Evolutionary conservation across 2,113 vertebrate species (phyloP).

Genomic region (Piaya cayana): DNA sequence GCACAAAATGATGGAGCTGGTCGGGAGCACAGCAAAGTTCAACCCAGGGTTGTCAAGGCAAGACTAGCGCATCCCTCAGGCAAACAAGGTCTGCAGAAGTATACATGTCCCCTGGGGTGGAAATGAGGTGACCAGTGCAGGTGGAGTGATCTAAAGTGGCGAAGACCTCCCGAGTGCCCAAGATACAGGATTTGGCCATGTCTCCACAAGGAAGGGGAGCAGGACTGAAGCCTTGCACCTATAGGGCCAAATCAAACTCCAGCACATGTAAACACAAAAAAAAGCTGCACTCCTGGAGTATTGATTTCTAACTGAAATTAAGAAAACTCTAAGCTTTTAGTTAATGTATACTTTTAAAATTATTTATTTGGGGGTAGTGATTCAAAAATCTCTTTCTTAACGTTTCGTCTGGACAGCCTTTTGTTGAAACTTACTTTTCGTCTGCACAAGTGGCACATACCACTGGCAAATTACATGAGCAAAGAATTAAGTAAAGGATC

Average conservation of each 20-base stretch:
- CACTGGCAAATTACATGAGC: neutral
- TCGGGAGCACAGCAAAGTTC: neutral
- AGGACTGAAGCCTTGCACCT: neutral
- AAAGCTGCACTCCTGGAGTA: neutral
- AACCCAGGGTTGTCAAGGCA: neutral
- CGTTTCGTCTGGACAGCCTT: neutral
- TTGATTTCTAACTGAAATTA: neutral
- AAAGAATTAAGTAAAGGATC: neutral
- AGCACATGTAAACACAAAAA: neutral
- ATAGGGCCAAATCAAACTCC: neutral
- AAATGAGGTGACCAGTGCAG: rapidly evolving
- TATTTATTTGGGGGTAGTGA: neutral
- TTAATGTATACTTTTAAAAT: neutral
- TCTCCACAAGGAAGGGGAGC: neutral
- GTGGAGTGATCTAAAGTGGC: neutral
- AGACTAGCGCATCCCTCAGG: neutral
- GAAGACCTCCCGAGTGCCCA: neutral
- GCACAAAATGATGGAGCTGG: rapidly evolving
- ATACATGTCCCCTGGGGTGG: rapidly evolving
- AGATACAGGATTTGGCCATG: neutral
- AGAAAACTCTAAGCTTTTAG: neutral
- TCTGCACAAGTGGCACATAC: neutral
- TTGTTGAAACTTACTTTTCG: neutral
- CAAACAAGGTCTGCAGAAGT: neutral
- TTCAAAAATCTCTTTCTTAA: neutral